These are phyloP conservation scores for Notoglanidium macrostoma DNA, from an alignment of 2,797 vertebrate genomes.

Conservation along the genomic window DNA sequence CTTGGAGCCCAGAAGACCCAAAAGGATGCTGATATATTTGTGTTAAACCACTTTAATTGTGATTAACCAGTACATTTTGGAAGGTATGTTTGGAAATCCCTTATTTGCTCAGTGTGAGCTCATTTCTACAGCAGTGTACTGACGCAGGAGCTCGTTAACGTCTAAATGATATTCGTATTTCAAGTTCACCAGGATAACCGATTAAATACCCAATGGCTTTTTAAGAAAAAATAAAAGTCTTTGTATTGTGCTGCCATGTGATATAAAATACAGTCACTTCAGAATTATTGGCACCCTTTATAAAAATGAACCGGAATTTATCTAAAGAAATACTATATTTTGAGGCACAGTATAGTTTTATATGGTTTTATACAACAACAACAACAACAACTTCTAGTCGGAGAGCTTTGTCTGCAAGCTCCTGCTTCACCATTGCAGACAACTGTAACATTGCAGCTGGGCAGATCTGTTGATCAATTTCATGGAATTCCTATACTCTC, in stretches of 20 bases:
- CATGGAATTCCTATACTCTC: neutral
- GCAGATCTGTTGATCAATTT: neutral
- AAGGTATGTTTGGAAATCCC: neutral
- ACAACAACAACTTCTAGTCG: neutral
- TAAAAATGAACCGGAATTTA: neutral
- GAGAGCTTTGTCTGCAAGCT: neutral
- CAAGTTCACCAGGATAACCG: neutral
- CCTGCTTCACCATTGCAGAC: neutral
- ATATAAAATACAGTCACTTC: neutral
- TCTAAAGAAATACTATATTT: neutral
- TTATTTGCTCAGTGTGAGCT: neutral
- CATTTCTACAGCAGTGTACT: neutral
- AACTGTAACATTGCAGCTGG: neutral
- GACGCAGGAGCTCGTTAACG: neutral
- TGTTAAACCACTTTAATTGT: constrained; percentile 15
- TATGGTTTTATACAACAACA: no score
- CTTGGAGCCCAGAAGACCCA: neutral
- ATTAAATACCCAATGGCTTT: neutral
- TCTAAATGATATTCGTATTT: neutral
- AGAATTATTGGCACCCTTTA: neutral
- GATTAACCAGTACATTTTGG: constrained; percentile 3
- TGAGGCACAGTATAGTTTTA: neutral
- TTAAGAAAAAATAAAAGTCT: neutral
- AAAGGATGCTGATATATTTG: constrained; percentile 1
- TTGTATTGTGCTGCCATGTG: no score